Evolutionary conservation across 2,888 invertebrate species (phyloP), one percentile per base, ranked within the genome.

Genomic region (Nemapogon koenigi): DNA sequence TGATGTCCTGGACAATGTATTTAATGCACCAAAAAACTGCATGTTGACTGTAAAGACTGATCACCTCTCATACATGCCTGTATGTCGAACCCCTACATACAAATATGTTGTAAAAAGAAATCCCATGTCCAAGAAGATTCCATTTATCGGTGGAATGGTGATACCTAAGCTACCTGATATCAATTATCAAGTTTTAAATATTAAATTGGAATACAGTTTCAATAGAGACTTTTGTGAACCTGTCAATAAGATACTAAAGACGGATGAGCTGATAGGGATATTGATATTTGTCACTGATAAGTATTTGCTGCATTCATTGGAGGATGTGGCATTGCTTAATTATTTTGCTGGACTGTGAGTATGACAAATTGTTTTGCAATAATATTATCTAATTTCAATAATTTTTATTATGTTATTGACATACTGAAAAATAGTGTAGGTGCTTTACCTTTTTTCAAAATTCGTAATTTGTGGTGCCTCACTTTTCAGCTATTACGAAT

Each of bases 251-350:
- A 41, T 76, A 35, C 50, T 62, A 3, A 50, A 59, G 42, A 57
- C 58, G 17, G 50, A 52, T 35, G 57, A 61, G 10, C 55, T 78
- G 8, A 78, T 75, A 49, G 78, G 72, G 1, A 52, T 62, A 8
- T 41, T 78, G 14, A 67, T 70, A 7, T 76, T 66, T 59, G 66
- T 71, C 2, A 73, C 72, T n/a, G 73, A 72, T 39, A 71, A 64
- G 43, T 75, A 62, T 38, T 48, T 76, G 3, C 46, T 76, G 26
- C 61, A 66, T 45, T 53, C 63, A 16, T 59, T 63, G 37, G 67
- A 70, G 29, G 65, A 68, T 43, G 63, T 71, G 38, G 54, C 60
- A n/a, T 72, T 71, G 46, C 51, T 76, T 39, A 64, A 67, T 45
- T 63, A 68, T 47, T 59, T 76, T 26, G 60, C 58, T 37, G 56